phyloP scores from a whole-genome alignment of 2,113 vertebrate species.

The Amphilophus citrinellus region DNA sequence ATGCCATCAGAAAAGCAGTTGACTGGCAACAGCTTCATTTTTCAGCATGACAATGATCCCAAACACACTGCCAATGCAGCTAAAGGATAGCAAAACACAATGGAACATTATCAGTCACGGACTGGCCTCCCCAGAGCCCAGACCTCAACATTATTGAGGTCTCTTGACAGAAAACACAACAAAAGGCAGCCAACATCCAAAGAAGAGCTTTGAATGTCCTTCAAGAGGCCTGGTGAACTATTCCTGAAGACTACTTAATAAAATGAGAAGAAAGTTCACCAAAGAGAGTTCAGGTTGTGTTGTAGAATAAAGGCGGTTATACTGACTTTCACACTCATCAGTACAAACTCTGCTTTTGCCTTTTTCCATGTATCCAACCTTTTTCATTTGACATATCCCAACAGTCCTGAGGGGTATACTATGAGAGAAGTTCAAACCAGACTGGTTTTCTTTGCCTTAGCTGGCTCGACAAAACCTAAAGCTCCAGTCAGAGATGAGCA shows the following conservation, averaged over 20 bases:
- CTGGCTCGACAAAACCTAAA: neutral
- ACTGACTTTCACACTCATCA: neutral
- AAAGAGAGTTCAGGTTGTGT: neutral
- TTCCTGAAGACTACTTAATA: neutral
- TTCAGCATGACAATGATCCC: neutral
- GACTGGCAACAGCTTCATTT: fast-evolving
- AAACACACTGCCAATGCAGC: neutral
- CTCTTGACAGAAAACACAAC: neutral
- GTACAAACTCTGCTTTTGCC: neutral
- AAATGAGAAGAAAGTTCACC: neutral
- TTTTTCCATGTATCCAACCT: neutral
- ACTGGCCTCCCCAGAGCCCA: neutral
- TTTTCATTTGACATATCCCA: neutral
- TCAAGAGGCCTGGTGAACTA: neutral
- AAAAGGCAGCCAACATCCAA: neutral
- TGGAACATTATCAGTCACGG: neutral
- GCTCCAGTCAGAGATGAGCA: too few species aligned
- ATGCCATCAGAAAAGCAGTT: neutral
- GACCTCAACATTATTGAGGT: neutral
- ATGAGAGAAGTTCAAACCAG: neutral
- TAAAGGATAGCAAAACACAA: neutral
- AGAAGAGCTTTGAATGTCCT: neutral
- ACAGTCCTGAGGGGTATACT: neutral
- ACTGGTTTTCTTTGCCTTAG: neutral
- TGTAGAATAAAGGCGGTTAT: neutral